Evolutionary conservation across 2,888 invertebrate species (phyloP).

Genomic region (Phyllotreta cruciferae): DNA sequence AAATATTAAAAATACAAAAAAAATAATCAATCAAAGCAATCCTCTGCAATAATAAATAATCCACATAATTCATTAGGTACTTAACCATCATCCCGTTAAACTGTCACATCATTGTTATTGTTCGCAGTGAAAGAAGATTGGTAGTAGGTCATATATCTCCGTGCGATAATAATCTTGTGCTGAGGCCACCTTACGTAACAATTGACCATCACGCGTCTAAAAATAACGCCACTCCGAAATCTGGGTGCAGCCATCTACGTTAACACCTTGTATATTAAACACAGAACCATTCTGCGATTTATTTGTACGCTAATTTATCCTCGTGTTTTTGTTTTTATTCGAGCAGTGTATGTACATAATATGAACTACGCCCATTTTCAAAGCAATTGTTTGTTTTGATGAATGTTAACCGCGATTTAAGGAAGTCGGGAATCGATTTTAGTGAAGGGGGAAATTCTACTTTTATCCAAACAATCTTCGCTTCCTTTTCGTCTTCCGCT

Average conservation of each 20-base stretch:
- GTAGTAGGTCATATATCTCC: constrained; percentile 18
- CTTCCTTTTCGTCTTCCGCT: constrained; percentile 9
- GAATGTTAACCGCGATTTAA: neutral
- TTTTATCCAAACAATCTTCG: constrained; percentile 5
- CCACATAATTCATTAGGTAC: neutral
- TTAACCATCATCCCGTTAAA: constrained; percentile 6
- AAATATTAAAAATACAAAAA: too few relatives aligned
- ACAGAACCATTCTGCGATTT: neutral
- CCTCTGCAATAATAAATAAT: neutral
- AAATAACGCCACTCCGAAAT: constrained; percentile 36
- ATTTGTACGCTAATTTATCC: neutral
- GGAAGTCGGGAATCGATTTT: neutral
- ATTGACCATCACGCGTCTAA: constrained; percentile 34
- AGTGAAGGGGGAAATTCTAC: neutral
- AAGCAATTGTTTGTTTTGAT: too few relatives aligned
- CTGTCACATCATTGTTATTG: constrained; percentile 2
- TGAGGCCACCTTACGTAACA: constrained; percentile 27
- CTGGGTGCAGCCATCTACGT: constrained; percentile 23
- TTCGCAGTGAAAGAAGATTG: constrained; percentile 10
- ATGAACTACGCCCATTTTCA: too few relatives aligned
- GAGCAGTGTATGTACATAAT: too few relatives aligned
- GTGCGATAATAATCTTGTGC: constrained; percentile 25
- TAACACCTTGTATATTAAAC: constrained; percentile 23
- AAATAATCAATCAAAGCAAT: too few relatives aligned
- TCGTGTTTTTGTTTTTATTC: constrained; percentile 2